Evolutionary conservation across 2,797 vertebrate genomes (phyloP), one percentile per base, ranked within the genome.

Genomic region (Amazonetta brasiliensis): DNA sequence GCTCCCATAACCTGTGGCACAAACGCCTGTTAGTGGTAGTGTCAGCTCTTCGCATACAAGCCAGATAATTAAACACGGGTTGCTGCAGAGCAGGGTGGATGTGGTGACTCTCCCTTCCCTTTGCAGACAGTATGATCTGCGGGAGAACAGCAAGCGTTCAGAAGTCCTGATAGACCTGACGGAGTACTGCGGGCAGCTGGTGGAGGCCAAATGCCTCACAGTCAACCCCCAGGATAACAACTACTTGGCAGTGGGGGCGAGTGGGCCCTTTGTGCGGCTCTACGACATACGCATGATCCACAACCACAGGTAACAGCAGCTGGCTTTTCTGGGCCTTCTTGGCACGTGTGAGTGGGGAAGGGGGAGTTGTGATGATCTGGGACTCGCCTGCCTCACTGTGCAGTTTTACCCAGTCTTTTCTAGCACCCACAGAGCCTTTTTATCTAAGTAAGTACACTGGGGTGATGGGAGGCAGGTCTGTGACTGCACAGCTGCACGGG

Each of bases 201-300:
- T 99, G 59, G 99, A 99, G 94, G 99, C 99, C 95, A 99, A 99
- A 91, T 99, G 99, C 97, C 97, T 99, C 76, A 99, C 99, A 0
- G 98, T 99, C 81, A 99, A 99, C 95, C 99, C 99, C 44, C 98
- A 99, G 22, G 99, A 99, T 96, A 99, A 99, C 98, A 99, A 99
- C 95, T 99, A 99, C 95, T 94, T 99, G 91, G 99, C 99, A 0
- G 99, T 99, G 23, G 99, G 99, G 54, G 99, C 99, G 72, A 99
- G 98, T 1, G 99, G 99, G 44, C 99, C 99, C 35, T 99, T 99
- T 4, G 99, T 99, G 68, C 98, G 99, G 30, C 99, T 99, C 63
- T 99, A 99, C 14, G 99, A 99, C 97, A 99, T 99, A 75, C 98
- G 99, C 90, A 99, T 99, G 99, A 99, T 99, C 97, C 99, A 99